Percentiles rank a stretch among this genome's conserved stretches.
These are phyloP conservation scores for Urocitellus parryii DNA, from an alignment of 2,113 vertebrate genomes.

Conservation along the genomic window DNA sequence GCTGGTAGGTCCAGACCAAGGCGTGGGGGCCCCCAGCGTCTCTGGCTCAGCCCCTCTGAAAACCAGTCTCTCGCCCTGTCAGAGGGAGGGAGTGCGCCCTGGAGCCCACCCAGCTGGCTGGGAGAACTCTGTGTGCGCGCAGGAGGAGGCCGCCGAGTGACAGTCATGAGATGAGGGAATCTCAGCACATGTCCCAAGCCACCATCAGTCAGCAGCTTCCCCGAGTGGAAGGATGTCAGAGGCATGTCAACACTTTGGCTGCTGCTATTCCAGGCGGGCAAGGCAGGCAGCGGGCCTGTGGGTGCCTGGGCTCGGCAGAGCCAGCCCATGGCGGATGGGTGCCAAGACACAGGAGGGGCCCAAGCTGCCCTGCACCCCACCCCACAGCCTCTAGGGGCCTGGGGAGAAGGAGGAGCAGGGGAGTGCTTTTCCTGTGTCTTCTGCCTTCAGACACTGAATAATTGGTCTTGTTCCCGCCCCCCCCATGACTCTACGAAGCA, in stretches of 20 bases:
- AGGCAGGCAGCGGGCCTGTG: background rate
- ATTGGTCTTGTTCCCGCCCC: background rate
- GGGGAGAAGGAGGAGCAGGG: too few species aligned
- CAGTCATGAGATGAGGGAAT: background rate
- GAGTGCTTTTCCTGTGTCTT: background rate
- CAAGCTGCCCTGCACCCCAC: background rate
- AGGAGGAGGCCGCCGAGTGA: background rate
- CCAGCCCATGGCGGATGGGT: background rate
- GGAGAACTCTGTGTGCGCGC: background rate
- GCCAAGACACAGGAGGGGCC: rapidly evolving
- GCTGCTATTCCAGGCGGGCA: constrained; percentile 19
- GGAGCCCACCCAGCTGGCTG: constrained; percentile 30
- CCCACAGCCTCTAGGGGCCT: background rate
- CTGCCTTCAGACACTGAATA: background rate
- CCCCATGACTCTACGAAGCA: background rate
- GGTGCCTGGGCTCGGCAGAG: background rate
- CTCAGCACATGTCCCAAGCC: background rate
- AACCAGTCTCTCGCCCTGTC: background rate
- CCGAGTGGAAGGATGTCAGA: constrained; percentile 39
- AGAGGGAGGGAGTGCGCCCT: background rate
- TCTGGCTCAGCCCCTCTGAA: background rate
- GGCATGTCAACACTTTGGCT: background rate
- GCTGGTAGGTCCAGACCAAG: background rate
- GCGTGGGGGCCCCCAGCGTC: background rate
- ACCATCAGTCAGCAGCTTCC: background rate